Evolutionary conservation across 2,797 vertebrate genomes (phyloP).

Genomic region (Cyclopterus lumpus): DNA sequence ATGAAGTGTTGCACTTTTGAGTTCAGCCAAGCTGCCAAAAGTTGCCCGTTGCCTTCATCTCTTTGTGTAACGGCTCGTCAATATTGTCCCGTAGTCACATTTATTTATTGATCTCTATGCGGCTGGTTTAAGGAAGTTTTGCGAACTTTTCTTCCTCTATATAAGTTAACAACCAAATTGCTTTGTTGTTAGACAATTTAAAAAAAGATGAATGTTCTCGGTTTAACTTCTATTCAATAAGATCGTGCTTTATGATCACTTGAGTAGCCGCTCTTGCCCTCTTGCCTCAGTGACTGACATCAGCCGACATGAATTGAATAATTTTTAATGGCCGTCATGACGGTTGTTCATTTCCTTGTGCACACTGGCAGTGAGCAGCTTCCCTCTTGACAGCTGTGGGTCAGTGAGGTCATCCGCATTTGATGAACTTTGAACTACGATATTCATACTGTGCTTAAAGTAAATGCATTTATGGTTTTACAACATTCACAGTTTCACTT

Average conservation of each 20-base stretch:
- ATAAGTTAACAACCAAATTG: not conserved
- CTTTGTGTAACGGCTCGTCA: not conserved
- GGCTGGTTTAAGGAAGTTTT: not conserved
- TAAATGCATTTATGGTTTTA: conserved; percentile 39
- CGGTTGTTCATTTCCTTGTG: not conserved
- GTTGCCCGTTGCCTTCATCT: not conserved
- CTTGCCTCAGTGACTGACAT: conserved; percentile 17
- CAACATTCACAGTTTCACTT: conserved; percentile 5
- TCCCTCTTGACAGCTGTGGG: conserved; percentile 11
- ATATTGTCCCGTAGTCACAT: not conserved
- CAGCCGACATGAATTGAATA: conserved; percentile 20
- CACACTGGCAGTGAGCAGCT: not conserved
- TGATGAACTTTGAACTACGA: conserved; percentile 42
- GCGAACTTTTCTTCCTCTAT: not conserved
- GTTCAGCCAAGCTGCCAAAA: not conserved
- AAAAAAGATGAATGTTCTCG: not conserved
- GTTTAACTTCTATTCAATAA: not conserved
- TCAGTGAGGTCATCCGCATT: conserved; percentile 1
- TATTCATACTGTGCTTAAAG: conserved; percentile 15
- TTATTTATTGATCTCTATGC: conserved; percentile 3
- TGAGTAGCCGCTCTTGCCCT: not conserved
- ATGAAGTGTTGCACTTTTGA: conserved; percentile 1
- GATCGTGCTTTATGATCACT: not conserved
- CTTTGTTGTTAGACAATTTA: not conserved
- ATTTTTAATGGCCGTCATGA: not conserved